phyloP scores from a whole-genome alignment of 2,888 invertebrate genomes.

The Trachelus stipa region DNA sequence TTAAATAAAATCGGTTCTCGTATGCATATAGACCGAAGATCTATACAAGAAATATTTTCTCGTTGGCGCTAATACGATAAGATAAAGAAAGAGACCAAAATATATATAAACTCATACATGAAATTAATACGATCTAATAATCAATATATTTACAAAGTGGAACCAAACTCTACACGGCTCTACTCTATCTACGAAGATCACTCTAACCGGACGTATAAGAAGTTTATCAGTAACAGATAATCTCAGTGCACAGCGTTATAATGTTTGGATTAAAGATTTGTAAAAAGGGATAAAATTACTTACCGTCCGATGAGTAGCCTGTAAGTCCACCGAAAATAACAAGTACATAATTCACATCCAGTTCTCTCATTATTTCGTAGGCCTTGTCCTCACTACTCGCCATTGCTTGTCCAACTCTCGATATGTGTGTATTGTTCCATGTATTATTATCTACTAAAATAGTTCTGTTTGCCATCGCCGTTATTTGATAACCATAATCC shows the following conservation, averaged over 20 bases:
- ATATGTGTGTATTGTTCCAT: conserved; percentile 99
- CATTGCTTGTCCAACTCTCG: conserved; percentile 98
- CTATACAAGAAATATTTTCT: no score
- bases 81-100: no score
- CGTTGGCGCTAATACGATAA: no score
- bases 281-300: conserved; percentile 43
- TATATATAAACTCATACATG: no score
- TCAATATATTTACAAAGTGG: no score
- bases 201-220: neutral
- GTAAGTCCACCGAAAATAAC: conserved; percentile 99
- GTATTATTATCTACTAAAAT: conserved; percentile 99
- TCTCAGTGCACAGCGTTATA: neutral
- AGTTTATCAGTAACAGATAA: neutral
- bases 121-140: no score
- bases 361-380: conserved; percentile 96
- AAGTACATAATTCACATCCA: conserved; percentile 97
- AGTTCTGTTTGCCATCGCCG: conserved; percentile 98
- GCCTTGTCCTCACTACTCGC: conserved; percentile 96
- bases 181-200: neutral
- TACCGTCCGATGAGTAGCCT: conserved; percentile 97
- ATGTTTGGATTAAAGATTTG: no score
- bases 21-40: neutral
- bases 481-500: conserved; percentile 99
- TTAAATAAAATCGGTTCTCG: neutral
- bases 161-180: no score